These are phyloP conservation scores for Ernsta delagoae DNA, from an alignment of 2,888 invertebrate species.

Conservation along the genomic window DNA sequence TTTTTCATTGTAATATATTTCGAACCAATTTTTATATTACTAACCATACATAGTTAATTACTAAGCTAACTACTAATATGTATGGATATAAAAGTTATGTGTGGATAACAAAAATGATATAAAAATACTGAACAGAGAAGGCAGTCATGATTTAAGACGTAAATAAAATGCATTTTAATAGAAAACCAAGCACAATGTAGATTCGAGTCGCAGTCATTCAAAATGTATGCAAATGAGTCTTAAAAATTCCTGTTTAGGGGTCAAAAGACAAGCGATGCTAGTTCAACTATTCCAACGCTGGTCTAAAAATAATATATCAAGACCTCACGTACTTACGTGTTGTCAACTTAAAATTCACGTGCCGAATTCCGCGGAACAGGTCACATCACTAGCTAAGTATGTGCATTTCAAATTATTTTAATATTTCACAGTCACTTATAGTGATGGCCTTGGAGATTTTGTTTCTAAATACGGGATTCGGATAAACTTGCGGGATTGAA, in stretches of 20 bases:
- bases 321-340: slow-evolving; percentile 7
- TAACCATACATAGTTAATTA: too few species aligned
- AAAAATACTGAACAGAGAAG: too few species aligned
- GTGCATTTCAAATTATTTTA: slow-evolving; percentile 34
- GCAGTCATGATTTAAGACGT: too few species aligned
- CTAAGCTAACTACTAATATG: too few species aligned
- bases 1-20: too few species aligned
- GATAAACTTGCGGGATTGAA: too few species aligned
- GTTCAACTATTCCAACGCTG: slow-evolving; percentile 8
- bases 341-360: slow-evolving; percentile 34
- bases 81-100: too few species aligned
- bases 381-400: slow-evolving; percentile 18
- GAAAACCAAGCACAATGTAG: neutral
- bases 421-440: slow-evolving; percentile 13
- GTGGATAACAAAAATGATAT: too few species aligned
- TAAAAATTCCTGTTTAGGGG: neutral
- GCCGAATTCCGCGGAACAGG: slow-evolving; percentile 23
- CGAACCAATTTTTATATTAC: too few species aligned
- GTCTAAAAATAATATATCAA: slow-evolving; percentile 18
- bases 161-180: slow-evolving; percentile 10
- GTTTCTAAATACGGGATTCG: too few species aligned
- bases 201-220: neutral
- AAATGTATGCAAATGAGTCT: slow-evolving; percentile 12
- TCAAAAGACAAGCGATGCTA: slow-evolving; percentile 14
- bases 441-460: neutral